Evolutionary conservation across 2,113 vertebrate species (phyloP), one percentile per base, ranked within the genome.

Genomic region (Heterotis niloticus): DNA sequence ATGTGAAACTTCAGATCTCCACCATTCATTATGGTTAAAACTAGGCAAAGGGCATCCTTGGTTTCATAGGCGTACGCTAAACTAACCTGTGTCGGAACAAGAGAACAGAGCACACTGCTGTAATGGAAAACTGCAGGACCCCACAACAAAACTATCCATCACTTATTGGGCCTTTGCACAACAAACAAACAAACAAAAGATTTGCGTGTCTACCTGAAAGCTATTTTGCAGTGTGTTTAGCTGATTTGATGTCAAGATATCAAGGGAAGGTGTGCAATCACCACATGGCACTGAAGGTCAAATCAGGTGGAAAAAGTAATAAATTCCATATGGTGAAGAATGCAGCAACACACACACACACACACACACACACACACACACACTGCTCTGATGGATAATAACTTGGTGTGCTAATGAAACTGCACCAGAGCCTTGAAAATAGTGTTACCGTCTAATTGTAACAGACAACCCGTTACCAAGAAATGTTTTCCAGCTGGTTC

Each of bases 1-100:
- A 98, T 98, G 90, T 98, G 96, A 83, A 96, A 98, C 87, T 96
- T 97, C 79, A 94, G 81, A 81, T 94, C 93, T 4, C 93, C 93
- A 84, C 93, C 93, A 7, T 93, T 93, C 93, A 94, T 93, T 51
- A 94, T 89, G 82, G 91, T 94, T 29, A 94, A 85, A 76, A 94
- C 93, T 89, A 94, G 84, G 87, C 92, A 94, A 79, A 94, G 85
- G 74, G 88, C 82, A 60, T 93, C 91, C 77, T 86, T 93, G 0
- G 93, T 94, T 79, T 94, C 92, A 11, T 91, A 94, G 0, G 92
- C 86, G 78, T 94, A 94, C 78, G 91, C 89, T 81, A 94, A 87
- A 84, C 89, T 93, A 85, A 94, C 92, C 93, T 94, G 69, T 65
- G 76, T 70, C 57, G 78, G 64, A 67, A 72, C 81, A 66, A 56